Conservation (phyloP, 2,888 invertebrate species). For the Strigamia transsilvanica region DNA sequence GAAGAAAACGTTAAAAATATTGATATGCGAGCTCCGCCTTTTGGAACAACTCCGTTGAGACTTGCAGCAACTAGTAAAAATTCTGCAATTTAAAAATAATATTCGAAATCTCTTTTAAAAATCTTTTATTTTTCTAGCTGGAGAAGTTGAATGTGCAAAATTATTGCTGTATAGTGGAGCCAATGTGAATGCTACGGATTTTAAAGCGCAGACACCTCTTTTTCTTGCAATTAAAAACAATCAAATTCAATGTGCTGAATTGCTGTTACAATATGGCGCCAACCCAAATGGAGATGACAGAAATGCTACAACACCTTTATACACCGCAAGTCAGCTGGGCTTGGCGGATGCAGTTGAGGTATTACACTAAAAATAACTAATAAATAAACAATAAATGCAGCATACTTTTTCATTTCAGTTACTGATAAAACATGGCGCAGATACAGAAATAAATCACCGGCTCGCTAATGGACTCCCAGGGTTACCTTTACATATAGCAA, state of each 20-base stretch:
- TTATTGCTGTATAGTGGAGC: conserved; percentile 58
- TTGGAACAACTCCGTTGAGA: conserved; percentile 53
- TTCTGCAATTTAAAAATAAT: not conserved
- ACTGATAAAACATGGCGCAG: conserved; percentile 55
- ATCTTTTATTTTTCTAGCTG: conserved; percentile 57
- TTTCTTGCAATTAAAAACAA: conserved; percentile 60
- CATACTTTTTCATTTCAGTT: conserved; percentile 48
- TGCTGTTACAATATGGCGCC: conserved; percentile 59
- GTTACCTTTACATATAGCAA: conserved; percentile 52
- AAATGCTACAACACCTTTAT: conserved; percentile 59
- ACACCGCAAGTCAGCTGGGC: conserved; percentile 60
- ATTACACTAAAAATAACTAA: not conserved
- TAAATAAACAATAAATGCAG: not conserved
- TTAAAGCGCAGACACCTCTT: conserved; percentile 61
- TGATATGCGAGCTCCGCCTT: conserved; percentile 51
- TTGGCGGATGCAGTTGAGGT: conserved; percentile 58
- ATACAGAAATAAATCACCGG: conserved; percentile 52
- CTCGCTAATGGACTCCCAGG: conserved; percentile 53
- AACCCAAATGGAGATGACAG: conserved; percentile 59
- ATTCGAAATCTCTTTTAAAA: not conserved
- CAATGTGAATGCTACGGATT: conserved; percentile 58
- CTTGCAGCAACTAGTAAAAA: conserved; percentile 53
- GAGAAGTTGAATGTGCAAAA: conserved; percentile 57
- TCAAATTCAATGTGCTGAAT: conserved; percentile 58
- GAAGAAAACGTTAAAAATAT: conserved; percentile 38